Base-by-base conservation (phyloP, 2,888 invertebrate genomes). In the Acrobasis suavella region DNA sequence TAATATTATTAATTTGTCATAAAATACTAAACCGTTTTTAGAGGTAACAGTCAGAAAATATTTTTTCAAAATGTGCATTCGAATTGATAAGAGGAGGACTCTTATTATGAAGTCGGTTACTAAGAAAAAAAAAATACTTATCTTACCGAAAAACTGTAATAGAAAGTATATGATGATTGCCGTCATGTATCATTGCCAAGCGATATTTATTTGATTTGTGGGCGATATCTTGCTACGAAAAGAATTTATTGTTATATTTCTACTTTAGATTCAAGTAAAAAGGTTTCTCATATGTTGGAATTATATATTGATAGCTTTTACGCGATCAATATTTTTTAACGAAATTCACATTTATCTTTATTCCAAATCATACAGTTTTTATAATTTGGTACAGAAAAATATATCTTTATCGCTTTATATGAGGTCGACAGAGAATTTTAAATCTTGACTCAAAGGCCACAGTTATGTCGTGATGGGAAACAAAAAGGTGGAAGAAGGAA, bases 211-310 rank as follows among this genome's bases (percentile, higher is more conserved):
- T 12, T 46, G 46, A 46, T 46, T 46, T 46, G 46, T 46, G 46
- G 46, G 46, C 46, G n/a, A 46, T 46, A 46, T 46, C 46, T n/a
- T 3, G 46, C 12, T 46, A 46, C 46, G 46, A 46, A 46, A 3
- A n/a, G n/a, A 51, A 51, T 51, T 51, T 17, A 51, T 51, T 51
- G 22, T 51, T 51, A 46, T 46, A n/a, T 46, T 12, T 46, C 46
- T 46, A 46, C 6, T 46, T 46, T 46, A 2, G 46, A n/a, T 46
- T 46, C 14, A 46, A n/a, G 46, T 46, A 46, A 46, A 46, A 46
- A 46, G 46, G 46, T 46, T 46, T 46, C 46, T 46, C 46, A 46
- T 46, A 14, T 46, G n/a, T 46, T 46, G 12, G 46, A 46, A 46
- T 46, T 12, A 46, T 46, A 10, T 12, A 46, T 46, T 14, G 46